Evolutionary conservation across 2,797 vertebrate genomes (phyloP).

Genomic region (Gallinago nigripennis): DNA sequence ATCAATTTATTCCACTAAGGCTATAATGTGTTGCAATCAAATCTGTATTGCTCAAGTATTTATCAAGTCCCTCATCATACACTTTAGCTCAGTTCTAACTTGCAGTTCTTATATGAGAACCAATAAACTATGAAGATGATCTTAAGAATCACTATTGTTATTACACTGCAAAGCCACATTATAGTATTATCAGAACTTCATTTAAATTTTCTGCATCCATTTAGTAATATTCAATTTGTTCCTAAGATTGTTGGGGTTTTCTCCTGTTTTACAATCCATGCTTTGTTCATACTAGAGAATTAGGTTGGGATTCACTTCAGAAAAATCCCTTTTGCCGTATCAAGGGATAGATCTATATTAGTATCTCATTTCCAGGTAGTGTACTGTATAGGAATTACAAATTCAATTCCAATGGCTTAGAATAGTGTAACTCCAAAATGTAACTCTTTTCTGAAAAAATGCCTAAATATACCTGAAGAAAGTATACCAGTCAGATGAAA

Average conservation of each 20-base stretch:
- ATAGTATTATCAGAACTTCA: not conserved
- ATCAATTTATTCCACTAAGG: not conserved
- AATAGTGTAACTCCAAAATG: not conserved
- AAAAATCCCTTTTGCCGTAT: not conserved
- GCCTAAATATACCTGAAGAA: not conserved
- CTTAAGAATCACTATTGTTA: not conserved
- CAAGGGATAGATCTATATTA: not conserved
- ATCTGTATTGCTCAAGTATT: not conserved
- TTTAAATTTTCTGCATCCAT: not conserved
- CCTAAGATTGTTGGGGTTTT: not conserved
- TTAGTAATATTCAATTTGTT: not conserved
- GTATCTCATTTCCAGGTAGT: not conserved
- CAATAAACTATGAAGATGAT: not conserved
- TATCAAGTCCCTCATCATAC: not conserved
- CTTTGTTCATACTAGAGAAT: not conserved
- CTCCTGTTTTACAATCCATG: not conserved
- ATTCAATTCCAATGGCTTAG: not conserved
- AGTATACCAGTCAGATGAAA: not conserved
- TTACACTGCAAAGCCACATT: not conserved
- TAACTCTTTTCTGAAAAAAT: not conserved
- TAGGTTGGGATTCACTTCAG: not conserved
- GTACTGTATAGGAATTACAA: not conserved
- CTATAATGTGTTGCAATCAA: not conserved
- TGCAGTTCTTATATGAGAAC: not conserved
- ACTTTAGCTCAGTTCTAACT: not conserved